phyloP scores from a whole-genome alignment of 1,140 invertebrate species.

The Euborellia annulipes region DNA sequence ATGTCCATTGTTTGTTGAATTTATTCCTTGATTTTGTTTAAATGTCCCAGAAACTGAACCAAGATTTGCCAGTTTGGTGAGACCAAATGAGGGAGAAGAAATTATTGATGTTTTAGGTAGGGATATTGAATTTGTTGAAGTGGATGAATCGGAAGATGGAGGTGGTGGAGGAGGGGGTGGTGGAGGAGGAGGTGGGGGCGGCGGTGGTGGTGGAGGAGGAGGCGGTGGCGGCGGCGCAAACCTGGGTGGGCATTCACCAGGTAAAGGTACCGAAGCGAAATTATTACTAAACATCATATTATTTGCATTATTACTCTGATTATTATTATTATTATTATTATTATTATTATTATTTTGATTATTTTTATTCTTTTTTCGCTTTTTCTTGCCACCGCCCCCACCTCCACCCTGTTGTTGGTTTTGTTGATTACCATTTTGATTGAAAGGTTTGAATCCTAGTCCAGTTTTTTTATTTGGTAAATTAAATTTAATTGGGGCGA shows the following conservation, averaged over 20 bases:
- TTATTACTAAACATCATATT: conserved; percentile 22
- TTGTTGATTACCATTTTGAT: background rate
- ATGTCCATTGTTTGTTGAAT: too few relatives aligned
- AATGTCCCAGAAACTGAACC: too few relatives aligned
- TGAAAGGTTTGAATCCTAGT: conserved; percentile 26
- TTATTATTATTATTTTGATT: conserved; percentile 35
- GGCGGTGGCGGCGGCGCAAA: conserved; percentile 23
- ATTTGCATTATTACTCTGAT: conserved; percentile 18
- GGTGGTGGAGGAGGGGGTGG: conserved; percentile 14
- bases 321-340: conserved; percentile 23
- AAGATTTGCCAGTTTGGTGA: too few relatives aligned
- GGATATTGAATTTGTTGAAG: too few relatives aligned
- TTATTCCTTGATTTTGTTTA: background rate
- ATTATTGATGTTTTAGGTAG: too few relatives aligned
- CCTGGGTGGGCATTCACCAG: conserved; percentile 23
- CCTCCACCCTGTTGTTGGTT: background rate
- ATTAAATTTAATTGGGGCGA: conserved; percentile 36
- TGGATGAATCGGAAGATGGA: conserved; percentile 14
- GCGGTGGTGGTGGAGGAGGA: conserved; percentile 10
- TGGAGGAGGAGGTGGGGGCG: conserved; percentile 8
- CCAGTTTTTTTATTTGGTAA: conserved; percentile 37
- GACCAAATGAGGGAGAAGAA: too few relatives aligned
- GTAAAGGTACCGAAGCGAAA: conserved; percentile 39
- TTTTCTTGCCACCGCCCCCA: conserved; percentile 49
- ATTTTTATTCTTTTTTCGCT: conserved; percentile 54